These are phyloP conservation scores for Pristiophorus japonicus DNA, from an alignment of 2,113 vertebrate species.

Conservation along the genomic window DNA sequence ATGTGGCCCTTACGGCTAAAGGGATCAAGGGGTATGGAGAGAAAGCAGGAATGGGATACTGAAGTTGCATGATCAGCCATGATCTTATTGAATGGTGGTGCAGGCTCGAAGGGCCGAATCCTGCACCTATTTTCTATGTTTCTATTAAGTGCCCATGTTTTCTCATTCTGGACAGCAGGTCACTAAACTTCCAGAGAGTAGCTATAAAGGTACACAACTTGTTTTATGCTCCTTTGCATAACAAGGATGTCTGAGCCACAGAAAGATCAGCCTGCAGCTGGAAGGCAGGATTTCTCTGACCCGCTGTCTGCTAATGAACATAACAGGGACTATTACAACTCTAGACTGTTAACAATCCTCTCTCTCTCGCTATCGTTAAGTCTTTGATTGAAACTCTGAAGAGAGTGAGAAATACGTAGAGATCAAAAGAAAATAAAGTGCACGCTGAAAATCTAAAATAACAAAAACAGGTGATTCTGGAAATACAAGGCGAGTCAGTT, in stretches of 20 bases:
- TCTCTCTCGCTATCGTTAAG: too few relatives aligned
- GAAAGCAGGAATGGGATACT: too few relatives aligned
- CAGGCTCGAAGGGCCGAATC: too few relatives aligned
- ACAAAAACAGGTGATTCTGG: neutral
- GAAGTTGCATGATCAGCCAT: too few relatives aligned
- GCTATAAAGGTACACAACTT: too few relatives aligned
- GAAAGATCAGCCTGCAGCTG: neutral
- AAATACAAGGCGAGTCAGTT: neutral
- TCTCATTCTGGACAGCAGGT: neutral
- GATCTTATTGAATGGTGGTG: too few relatives aligned
- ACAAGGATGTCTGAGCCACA: neutral
- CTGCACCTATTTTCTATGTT: too few relatives aligned
- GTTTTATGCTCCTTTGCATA: conserved; percentile 7
- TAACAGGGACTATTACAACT: neutral
- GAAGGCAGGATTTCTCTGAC: neutral
- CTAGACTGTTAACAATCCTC: too few relatives aligned
- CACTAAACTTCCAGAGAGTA: neutral
- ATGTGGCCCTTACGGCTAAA: too few relatives aligned
- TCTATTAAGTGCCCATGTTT: neutral
- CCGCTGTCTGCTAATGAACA: neutral
- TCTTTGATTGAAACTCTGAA: neutral
- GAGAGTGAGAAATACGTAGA: neutral
- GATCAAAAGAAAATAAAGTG: neutral
- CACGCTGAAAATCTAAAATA: neutral
- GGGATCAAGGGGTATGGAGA: too few relatives aligned